Evolutionary conservation across 2,888 invertebrate genomes (phyloP).

Genomic region (Oscheius sp.): DNA sequence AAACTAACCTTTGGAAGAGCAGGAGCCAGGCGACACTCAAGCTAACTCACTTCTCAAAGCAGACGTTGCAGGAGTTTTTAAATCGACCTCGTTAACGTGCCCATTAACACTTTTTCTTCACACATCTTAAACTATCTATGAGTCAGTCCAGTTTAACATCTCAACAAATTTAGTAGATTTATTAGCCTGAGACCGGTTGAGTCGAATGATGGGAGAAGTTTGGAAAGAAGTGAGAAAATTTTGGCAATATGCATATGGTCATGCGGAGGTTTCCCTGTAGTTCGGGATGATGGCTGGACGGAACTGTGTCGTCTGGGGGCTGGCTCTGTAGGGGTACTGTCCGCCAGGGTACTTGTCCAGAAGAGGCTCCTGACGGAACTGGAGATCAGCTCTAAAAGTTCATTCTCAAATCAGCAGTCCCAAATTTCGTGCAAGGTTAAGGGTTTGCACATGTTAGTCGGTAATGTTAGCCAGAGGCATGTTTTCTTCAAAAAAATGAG

Average conservation of each 20-base stretch:
- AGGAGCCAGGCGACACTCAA: no score
- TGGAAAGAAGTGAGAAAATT: slow-evolving; percentile 25
- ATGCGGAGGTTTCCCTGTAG: slow-evolving; percentile 63
- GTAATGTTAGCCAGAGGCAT: not conserved
- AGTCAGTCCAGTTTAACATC: not conserved
- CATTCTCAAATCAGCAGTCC: not conserved
- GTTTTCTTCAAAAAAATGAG: not conserved
- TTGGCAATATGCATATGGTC: slow-evolving; percentile 35
- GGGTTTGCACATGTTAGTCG: slow-evolving; percentile 19
- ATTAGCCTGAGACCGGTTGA: slow-evolving; percentile 38
- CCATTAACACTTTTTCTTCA: no score
- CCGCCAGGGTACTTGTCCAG: slow-evolving; percentile 51
- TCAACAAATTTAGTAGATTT: slow-evolving; percentile 9
- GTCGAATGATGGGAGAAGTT: slow-evolving; percentile 17
- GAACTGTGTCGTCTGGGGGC: slow-evolving; percentile 40
- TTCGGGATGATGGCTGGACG: slow-evolving; percentile 47
- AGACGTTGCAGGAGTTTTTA: no score
- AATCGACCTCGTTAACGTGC: no score
- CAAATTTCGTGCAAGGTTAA: slow-evolving; percentile 17
- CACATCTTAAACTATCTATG: no score
- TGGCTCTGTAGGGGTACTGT: slow-evolving; percentile 47
- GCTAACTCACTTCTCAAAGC: no score
- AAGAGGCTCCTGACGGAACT: slow-evolving; percentile 54
- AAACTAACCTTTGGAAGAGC: no score
- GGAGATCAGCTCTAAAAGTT: slow-evolving; percentile 54